Evolutionary conservation across 2,888 invertebrate species (phyloP).

Genomic region (Yponomeuta evonymella): DNA sequence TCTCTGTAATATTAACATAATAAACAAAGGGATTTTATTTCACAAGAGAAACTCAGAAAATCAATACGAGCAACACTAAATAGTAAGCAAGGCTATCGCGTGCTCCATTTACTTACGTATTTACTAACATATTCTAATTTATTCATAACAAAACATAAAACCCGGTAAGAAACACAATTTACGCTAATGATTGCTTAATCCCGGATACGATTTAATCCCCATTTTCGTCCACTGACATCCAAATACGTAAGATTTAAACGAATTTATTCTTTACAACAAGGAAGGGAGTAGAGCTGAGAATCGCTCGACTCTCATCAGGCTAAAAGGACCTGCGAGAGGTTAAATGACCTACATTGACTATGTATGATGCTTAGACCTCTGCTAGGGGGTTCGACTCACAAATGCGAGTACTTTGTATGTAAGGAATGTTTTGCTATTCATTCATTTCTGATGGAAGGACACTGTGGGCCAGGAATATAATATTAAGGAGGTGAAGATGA

Average conservation of each 20-base stretch:
- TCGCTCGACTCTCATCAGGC: conserved; percentile 3
- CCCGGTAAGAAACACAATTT: not conserved
- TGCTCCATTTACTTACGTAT: not conserved
- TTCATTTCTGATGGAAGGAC: conserved; percentile 9
- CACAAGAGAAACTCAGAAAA: too few relatives aligned
- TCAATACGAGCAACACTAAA: not conserved
- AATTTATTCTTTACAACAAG: not conserved
- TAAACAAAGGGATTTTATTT: too few relatives aligned
- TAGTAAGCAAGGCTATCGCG: not conserved
- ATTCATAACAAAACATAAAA: not conserved
- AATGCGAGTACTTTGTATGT: conserved; percentile 5
- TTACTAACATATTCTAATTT: not conserved
- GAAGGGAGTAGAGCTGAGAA: not conserved
- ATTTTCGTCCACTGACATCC: not conserved
- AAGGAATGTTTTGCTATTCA: not conserved
- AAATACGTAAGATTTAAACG: conserved; percentile 1
- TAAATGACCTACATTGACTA: conserved; percentile 14
- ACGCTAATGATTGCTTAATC: not conserved
- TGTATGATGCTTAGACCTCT: conserved; percentile 13
- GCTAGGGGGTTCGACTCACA: not conserved
- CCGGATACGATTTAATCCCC: not conserved
- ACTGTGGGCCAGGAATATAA: not conserved
- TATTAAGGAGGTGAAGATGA: not conserved
- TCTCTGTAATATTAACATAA: too few relatives aligned
- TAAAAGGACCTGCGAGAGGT: conserved; percentile 10